phyloP scores from a whole-genome alignment of 2,888 invertebrate species.

The Cataglyphis cursor region DNA sequence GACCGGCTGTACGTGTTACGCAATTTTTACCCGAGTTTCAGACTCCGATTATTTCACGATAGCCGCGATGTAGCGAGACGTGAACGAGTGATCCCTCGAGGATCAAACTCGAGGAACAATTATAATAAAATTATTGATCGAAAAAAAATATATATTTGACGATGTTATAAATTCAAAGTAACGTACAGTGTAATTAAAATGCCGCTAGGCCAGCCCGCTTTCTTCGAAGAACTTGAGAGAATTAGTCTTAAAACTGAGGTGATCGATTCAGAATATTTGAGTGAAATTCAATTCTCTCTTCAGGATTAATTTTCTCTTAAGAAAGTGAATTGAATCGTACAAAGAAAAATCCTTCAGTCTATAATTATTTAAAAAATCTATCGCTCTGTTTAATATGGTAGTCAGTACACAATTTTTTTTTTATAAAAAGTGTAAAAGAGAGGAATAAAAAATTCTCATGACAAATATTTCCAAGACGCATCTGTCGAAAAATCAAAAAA shows the following conservation, averaged over 20 bases:
- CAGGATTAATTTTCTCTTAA: neutral
- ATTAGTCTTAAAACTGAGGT: conserved; percentile 1
- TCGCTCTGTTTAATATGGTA: neutral
- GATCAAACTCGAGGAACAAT: conserved; percentile 64
- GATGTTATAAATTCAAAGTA: conserved; percentile 13
- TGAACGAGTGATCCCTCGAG: conserved; percentile 74
- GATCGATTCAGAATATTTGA: neutral
- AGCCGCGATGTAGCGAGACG: conserved; percentile 64
- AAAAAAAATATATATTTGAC: neutral
- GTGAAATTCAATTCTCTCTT: conserved; percentile 12
- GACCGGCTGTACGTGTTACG: conserved; percentile 76
- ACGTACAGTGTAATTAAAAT: neutral
- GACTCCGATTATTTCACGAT: conserved; percentile 66
- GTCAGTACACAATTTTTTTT: neutral
- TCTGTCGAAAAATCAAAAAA: neutral
- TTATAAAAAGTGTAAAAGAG: neutral
- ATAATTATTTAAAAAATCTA: neutral
- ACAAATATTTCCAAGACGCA: neutral
- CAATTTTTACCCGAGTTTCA: conserved; percentile 76
- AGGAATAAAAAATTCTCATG: neutral
- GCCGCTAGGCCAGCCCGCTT: neutral
- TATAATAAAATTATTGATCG: neutral
- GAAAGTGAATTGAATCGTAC: neutral
- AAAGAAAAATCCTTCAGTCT: neutral
- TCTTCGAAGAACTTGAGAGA: neutral